Base-by-base conservation (phyloP, 2,888 invertebrate genomes). In the Acronicta alni region DNA sequence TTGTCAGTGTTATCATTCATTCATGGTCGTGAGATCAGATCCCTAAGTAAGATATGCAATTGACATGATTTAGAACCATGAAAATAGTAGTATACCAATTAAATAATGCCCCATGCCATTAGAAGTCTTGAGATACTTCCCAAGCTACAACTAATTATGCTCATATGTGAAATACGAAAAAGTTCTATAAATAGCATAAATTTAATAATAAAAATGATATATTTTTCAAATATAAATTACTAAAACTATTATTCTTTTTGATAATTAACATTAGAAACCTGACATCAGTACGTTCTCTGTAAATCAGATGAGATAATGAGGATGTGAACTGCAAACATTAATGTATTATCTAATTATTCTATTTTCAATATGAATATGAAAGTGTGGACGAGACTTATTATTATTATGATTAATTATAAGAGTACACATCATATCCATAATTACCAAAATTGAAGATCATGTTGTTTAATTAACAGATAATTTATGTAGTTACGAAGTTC, bases 201-300 rank as follows among this genome's bases (percentile, higher is more conserved):
- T 30, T 39, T 14, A 12, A 3, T 30, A 16, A 23, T 23, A 37
- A 44, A 54, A 58, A 38, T 57, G 44, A 67, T 63, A 63, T 55
- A 67, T 48, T 41, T 52, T 41, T 47, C 18, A 30, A 44, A 41
- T 58, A 67, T 63, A n/a, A n/a, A n/a, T 52, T 48, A 51, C 20
- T 52, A 18, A 55, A 63, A 15, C 68, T 30, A 67, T 68, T 67
- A 58, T 67, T 67, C 32, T 45, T 42, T 32, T 12, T 20, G 9
- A 45, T 39, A 32, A 45, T 30, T 39, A 26, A 16, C 12, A 3
- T 5, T 1, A n/a, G 37, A 59, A 16, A 48, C 15, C 17, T 30
- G 30, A 45, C 16, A 43, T 35, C 8, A 30, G 10, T 16, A 17
- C 32, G 17, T 45, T 30, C 30, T 30, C 30, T 35, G 35, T 35